A percentile compares a stretch with the other conserved stretches of the same genome.
Conservation (phyloP, 1,140 invertebrate species). For the Pogonomyrmex barbatus region DNA sequence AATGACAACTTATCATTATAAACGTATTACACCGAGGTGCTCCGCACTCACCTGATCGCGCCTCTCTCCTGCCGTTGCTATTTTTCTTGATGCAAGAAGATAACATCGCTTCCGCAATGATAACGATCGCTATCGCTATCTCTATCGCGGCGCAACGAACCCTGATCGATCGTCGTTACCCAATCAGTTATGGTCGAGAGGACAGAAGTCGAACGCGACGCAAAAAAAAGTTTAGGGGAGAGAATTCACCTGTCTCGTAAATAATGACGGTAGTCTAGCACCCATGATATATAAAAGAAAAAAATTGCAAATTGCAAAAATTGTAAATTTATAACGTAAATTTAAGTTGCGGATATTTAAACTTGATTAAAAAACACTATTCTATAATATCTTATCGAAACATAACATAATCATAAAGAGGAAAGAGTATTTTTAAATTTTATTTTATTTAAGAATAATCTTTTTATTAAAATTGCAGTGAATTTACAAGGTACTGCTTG, state of each 20-base stretch:
- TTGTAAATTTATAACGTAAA: background rate
- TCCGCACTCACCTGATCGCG: constrained; percentile 61
- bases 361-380: background rate
- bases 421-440: background rate
- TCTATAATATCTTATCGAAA: background rate
- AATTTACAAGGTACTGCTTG: background rate
- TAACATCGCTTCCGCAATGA: constrained; percentile 70
- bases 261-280: constrained; percentile 2
- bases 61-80: constrained; percentile 35
- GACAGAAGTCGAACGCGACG: background rate
- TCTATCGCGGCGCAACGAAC: constrained; percentile 53
- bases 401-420: background rate
- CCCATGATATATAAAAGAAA: background rate
- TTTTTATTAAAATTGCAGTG: background rate
- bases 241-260: constrained; percentile 63
- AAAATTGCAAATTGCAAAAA: background rate
- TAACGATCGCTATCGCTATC: constrained; percentile 65
- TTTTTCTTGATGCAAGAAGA: constrained; percentile 59
- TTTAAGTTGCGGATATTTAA: background rate
- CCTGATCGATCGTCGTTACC: constrained; percentile 68
- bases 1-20: constrained; percentile 85
- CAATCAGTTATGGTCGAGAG: constrained; percentile 67
- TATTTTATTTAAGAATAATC: background rate
- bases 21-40: constrained; percentile 80
- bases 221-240: constrained; percentile 18